Conservation (phyloP, 2,113 vertebrate species). For the Nothocercus nigrocapillus region DNA sequence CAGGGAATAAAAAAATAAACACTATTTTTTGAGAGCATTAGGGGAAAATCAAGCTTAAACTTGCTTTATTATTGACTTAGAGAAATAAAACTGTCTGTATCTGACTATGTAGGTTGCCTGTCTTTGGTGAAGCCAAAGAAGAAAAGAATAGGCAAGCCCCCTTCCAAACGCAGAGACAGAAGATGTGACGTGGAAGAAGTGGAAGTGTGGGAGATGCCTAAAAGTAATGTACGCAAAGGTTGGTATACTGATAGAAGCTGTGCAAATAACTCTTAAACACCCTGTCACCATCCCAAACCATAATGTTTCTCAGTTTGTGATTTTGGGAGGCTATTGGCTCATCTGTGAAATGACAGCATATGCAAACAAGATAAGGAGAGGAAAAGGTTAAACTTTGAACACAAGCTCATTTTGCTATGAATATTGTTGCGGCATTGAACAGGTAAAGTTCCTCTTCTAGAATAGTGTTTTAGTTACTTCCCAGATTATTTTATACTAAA, state of each 20-base stretch:
- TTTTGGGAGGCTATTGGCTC: background rate
- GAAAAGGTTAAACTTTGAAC: background rate
- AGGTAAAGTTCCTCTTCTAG: background rate
- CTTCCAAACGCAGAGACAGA: conserved; percentile 59
- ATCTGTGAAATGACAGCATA: background rate
- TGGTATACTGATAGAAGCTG: background rate
- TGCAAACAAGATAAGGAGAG: background rate
- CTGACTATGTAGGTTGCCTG: background rate
- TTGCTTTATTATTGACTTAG: background rate
- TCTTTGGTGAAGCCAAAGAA: conserved; percentile 59
- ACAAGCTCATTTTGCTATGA: background rate
- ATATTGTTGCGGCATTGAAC: background rate
- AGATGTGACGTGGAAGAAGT: conserved; percentile 54
- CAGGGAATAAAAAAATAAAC: background rate
- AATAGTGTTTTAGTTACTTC: background rate
- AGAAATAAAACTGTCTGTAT: background rate
- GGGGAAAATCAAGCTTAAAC: background rate
- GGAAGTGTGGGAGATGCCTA: conserved; percentile 54
- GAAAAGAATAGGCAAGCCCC: conserved; percentile 55
- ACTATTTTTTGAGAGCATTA: background rate
- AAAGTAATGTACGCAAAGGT: conserved; percentile 36
- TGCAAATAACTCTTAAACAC: background rate
- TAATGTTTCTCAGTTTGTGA: background rate
- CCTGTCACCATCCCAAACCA: rapidly evolving
- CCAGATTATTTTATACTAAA: background rate